Percentiles rank a stretch among this genome's conserved stretches.
Conservation (phyloP, 2,797 vertebrate species). For the Phataginus tricuspis region DNA sequence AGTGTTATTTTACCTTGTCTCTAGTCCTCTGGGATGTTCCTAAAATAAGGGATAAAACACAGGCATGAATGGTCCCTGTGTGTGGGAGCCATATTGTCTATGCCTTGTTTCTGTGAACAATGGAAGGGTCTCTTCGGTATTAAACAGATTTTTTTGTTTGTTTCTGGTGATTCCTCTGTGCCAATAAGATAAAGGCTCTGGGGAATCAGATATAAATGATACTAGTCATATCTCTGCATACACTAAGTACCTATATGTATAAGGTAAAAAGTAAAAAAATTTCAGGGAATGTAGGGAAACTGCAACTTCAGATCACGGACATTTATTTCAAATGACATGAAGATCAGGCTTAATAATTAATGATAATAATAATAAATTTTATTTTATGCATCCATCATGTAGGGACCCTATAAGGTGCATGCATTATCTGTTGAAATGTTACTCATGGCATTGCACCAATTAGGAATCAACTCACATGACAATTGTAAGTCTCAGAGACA, state of each 20-base stretch:
- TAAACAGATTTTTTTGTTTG: neutral
- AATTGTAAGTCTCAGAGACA: neutral
- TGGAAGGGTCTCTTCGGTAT: neutral
- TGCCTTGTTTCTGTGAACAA: neutral
- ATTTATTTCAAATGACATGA: neutral
- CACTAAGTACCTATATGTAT: neutral
- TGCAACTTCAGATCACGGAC: neutral
- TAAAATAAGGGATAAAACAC: neutral
- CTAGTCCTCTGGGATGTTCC: no score
- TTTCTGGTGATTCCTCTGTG: neutral
- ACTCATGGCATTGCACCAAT: no score
- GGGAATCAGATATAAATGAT: neutral
- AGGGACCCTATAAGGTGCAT: no score
- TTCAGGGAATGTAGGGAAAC: neutral
- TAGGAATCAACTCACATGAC: neutral
- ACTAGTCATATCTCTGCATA: neutral
- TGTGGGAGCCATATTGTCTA: fast-evolving
- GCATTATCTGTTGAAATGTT: no score
- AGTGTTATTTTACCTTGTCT: neutral
- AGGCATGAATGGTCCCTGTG: no score
- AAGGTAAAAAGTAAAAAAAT: neutral
- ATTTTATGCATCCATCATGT: no score
- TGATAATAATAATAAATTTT: no score
- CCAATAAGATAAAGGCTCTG: neutral
- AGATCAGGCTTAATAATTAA: no score